phyloP scores from a whole-genome alignment of 2,888 invertebrate genomes.

The Chelonus formosanus region DNA sequence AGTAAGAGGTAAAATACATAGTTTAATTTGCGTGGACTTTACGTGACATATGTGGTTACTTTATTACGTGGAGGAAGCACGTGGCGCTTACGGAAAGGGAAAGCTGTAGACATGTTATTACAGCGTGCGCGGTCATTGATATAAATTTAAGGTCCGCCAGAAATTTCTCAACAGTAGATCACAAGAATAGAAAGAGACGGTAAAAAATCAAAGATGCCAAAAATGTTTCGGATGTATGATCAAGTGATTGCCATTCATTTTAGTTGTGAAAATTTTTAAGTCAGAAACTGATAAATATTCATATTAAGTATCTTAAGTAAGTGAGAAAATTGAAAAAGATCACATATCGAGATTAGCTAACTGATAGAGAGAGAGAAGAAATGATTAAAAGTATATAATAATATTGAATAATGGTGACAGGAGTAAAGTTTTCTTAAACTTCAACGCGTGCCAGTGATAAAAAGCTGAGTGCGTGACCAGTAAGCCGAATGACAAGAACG shows the following conservation, averaged over 20 bases:
- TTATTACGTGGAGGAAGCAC: conserved; percentile 21
- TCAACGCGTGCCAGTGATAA: conserved; percentile 22
- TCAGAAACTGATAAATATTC: no score
- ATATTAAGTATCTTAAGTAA: no score
- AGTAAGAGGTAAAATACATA: background rate
- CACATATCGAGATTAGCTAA: no score
- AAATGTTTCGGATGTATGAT: conserved; percentile 30
- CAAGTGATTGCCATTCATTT: background rate
- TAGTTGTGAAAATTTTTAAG: no score
- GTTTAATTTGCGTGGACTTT: background rate
- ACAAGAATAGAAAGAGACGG: background rate
- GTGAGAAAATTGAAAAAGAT: no score
- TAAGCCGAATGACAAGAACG: conserved; percentile 21
- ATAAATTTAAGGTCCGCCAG: conserved; percentile 5
- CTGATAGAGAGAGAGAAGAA: background rate
- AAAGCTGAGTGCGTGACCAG: conserved; percentile 30
- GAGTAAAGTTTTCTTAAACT: background rate
- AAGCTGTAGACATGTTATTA: conserved; percentile 19
- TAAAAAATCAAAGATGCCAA: conserved; percentile 9
- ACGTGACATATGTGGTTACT: conserved; percentile 4
- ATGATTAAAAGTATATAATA: background rate
- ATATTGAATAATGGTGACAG: background rate
- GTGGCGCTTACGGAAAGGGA: conserved; percentile 22
- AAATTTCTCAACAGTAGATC: background rate
- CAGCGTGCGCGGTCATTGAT: conserved; percentile 24